Percentiles rank a stretch among this genome's conserved stretches.
Evolutionary conservation across 2,888 invertebrate species (phyloP).

Genomic region (Digitonthophagus gazella): DNA sequence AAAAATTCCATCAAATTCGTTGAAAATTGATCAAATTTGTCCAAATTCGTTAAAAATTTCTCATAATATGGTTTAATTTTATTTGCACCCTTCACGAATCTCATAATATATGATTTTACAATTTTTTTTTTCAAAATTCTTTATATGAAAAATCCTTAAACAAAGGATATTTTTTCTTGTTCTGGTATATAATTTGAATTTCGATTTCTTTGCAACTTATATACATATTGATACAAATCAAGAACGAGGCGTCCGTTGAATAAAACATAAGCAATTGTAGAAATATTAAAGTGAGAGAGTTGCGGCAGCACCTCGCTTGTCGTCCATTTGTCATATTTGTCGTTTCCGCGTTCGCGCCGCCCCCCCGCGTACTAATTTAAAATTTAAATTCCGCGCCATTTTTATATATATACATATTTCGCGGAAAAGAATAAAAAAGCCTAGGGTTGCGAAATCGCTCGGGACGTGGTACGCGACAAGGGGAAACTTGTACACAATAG

Average conservation of each 20-base stretch:
- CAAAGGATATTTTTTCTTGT: too few relatives aligned
- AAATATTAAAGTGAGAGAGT: conserved; percentile 30
- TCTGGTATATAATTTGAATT: neutral
- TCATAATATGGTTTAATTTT: too few relatives aligned
- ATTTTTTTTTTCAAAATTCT: too few relatives aligned
- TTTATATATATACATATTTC: conserved; percentile 26
- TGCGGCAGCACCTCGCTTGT: neutral
- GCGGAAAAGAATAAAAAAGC: conserved; percentile 28
- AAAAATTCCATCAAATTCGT: too few relatives aligned
- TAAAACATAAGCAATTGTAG: conserved; percentile 30
- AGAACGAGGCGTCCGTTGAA: conserved; percentile 25
- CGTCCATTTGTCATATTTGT: conserved; percentile 29
- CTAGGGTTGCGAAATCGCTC: conserved; percentile 9
- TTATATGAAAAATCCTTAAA: too few relatives aligned
- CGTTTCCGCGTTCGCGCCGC: conserved; percentile 27
- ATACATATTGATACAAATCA: neutral
- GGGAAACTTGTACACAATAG: conserved; percentile 13
- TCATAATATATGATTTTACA: too few relatives aligned
- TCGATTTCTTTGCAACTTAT: neutral
- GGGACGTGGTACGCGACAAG: neutral
- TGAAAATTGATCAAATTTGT: too few relatives aligned
- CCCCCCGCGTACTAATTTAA: neutral
- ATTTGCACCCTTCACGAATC: too few relatives aligned
- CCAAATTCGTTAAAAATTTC: too few relatives aligned
- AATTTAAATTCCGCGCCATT: conserved; percentile 22